Evolutionary conservation across 2,888 invertebrate genomes (phyloP), one percentile per base, ranked within the genome.

Genomic region (Leptinotarsa tumamoca): DNA sequence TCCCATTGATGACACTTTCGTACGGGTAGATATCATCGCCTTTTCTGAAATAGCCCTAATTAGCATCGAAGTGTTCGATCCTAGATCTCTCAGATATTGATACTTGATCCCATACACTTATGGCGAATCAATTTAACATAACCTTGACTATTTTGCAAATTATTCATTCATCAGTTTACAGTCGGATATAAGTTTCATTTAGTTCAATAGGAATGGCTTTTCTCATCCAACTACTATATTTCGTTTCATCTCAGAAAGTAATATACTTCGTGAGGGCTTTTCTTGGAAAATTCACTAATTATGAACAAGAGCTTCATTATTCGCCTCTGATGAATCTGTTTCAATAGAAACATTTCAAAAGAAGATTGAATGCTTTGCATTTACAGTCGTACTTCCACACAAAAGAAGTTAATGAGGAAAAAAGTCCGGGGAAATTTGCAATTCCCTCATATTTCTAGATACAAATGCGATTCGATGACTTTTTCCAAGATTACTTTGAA

Each of bases 341-440:
- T 52, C 67, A 74, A 69, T 72, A 61, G 74, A 72, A 72, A 74
- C 54, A 63, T 70, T 72, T 61, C 58, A 74, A 74, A 72, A 72
- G 61, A 71, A 72, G 74, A 74, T 70, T 74, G 74, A 74, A 72
- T 74, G 70, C 77, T 74, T 67, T 70, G 74, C 58, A 72, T 72
- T 74, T 68, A 68, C 74, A 74, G 74, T 61, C 71, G 66, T 74
- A 67, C 68, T 71, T 50, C 63, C 51, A 68, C 71, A 76, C 68
- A 74, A 74, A 74, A 74, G 76, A 58, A 68, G 73, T 77, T 77
- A 73, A 76, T 72, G 75, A 75, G 67, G 33, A 76, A 73, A 73
- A 71, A 73, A 67, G 67, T 71, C 63, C 27, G 61, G 17, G 71
- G 63, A 54, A 70, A 58, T 7, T 58, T 54, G 14, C 21, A 49